These are phyloP conservation scores for Cremastinae sp. DNA, from an alignment of 2,888 invertebrate genomes.

Conservation along the genomic window DNA sequence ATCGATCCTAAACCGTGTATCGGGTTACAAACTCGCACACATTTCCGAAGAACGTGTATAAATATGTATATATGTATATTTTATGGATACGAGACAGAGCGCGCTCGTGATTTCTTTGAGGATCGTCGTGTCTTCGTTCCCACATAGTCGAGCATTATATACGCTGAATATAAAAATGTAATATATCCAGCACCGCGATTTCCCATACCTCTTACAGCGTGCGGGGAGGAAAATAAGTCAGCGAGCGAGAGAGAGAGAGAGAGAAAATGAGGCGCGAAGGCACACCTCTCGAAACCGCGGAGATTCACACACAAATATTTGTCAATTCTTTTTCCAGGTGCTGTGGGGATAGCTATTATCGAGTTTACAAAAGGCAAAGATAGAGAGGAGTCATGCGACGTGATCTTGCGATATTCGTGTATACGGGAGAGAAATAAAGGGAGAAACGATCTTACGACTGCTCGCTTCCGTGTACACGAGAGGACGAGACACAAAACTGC, in stretches of 20 bases:
- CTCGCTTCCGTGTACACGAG: slow-evolving; percentile 54
- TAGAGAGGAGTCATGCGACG: slow-evolving; percentile 49
- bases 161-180: slow-evolving; percentile 58
- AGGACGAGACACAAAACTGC: slow-evolving; percentile 45
- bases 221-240: not conserved
- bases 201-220: slow-evolving; percentile 58
- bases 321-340: slow-evolving; percentile 7
- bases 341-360: slow-evolving; percentile 14
- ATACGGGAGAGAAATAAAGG: not conserved
- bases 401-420: slow-evolving; percentile 59
- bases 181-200: slow-evolving; percentile 62
- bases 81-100: slow-evolving; percentile 51
- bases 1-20: slow-evolving; percentile 39
- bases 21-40: slow-evolving; percentile 18
- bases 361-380: slow-evolving; percentile 16
- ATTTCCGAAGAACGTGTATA: slow-evolving; percentile 19
- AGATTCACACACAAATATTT: slow-evolving; percentile 22
- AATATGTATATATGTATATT: slow-evolving; percentile 22
- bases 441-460: slow-evolving; percentile 43
- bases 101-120: slow-evolving; percentile 46
- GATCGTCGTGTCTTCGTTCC: slow-evolving; percentile 61
- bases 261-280: slow-evolving; percentile 37
- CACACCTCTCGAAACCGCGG: slow-evolving; percentile 48
- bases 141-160: slow-evolving; percentile 58
- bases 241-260: slow-evolving; percentile 17